These are phyloP conservation scores for Oreochromis tanganicae DNA, from an alignment of 2,113 vertebrate genomes.

Conservation along the genomic window DNA sequence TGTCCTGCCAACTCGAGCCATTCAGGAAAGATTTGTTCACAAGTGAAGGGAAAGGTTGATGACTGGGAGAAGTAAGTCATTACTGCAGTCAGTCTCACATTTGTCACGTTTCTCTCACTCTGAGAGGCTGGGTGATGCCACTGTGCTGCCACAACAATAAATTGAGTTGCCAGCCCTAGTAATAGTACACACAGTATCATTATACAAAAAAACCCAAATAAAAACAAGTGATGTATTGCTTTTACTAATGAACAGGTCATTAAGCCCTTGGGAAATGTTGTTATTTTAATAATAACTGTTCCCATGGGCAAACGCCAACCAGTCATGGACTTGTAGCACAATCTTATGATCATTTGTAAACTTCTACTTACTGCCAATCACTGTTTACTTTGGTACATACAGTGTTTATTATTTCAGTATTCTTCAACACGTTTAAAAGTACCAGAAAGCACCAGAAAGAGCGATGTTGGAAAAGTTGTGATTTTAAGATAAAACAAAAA, in stretches of 20 bases:
- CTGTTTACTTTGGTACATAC: neutral
- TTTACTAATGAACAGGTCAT: neutral
- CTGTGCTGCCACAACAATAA: neutral
- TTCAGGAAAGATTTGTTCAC: conserved; percentile 15
- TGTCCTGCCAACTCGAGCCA: neutral
- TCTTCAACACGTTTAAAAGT: neutral
- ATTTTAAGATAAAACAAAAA: neutral
- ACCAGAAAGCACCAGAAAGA: neutral
- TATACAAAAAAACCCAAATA: fast-evolving
- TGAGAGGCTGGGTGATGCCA: neutral
- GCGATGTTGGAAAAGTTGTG: neutral
- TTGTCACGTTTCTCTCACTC: conserved; percentile 1
- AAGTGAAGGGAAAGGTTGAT: neutral
- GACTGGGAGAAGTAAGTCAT: conserved; percentile 21
- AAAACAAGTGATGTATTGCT: neutral
- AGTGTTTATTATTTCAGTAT: neutral
- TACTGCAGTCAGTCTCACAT: neutral
- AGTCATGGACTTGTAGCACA: neutral
- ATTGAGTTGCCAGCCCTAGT: neutral
- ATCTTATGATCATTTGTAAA: neutral
- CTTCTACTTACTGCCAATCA: neutral
- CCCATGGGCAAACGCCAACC: neutral
- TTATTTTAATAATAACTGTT: neutral
- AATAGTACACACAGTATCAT: neutral
- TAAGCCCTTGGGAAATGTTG: neutral